Percentiles rank a stretch among this genome's conserved stretches.
phyloP scores from a whole-genome alignment of 2,113 vertebrate genomes.

The Gyps fulvus region DNA sequence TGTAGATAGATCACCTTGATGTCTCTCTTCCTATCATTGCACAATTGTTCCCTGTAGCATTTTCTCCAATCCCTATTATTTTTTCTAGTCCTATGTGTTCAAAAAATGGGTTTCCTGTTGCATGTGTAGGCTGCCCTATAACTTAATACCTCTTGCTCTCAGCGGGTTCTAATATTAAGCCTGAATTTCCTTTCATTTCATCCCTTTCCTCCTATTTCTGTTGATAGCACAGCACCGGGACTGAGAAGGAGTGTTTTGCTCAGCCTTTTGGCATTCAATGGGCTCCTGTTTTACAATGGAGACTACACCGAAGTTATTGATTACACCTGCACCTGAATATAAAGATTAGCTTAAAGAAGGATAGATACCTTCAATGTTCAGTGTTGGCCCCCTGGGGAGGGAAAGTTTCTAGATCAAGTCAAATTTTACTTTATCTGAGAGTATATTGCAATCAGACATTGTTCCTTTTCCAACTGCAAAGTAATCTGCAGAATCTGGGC shows the following conservation, averaged over 20 bases:
- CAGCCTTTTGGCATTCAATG: background rate
- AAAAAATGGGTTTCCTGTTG: background rate
- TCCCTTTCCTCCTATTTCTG: background rate
- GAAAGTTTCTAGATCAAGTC: background rate
- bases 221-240: background rate
- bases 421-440: background rate
- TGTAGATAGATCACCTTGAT: background rate
- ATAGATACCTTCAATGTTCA: background rate
- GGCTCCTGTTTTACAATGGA: background rate
- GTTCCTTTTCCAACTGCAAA: slow-evolving; percentile 35
- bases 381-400: background rate
- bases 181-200: background rate
- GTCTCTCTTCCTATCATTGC: background rate
- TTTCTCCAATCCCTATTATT: background rate
- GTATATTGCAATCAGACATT: background rate
- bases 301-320: background rate
- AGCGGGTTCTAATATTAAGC: slow-evolving; percentile 1
- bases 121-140: background rate
- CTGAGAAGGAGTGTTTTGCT: background rate
- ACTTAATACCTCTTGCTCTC: background rate
- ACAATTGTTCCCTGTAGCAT: background rate
- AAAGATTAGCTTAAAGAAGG: background rate
- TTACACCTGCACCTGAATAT: background rate
- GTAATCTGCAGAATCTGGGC: slow-evolving; percentile 42
- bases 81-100: background rate